phyloP scores from a whole-genome alignment of 1,140 invertebrate genomes.

The Gryllus bimaculatus region DNA sequence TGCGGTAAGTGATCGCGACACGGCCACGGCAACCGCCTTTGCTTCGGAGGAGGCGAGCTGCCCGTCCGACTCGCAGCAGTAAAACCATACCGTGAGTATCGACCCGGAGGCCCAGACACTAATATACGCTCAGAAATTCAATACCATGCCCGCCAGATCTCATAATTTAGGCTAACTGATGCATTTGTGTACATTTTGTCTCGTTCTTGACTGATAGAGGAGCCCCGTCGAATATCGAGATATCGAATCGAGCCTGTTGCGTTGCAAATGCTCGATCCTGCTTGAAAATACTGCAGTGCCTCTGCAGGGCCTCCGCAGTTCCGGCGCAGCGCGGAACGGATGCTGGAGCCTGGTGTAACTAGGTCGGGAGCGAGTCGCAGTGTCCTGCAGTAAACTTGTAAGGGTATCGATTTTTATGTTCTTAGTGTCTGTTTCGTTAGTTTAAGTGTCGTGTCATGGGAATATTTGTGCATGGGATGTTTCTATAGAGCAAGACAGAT shows the following conservation, averaged over 20 bases:
- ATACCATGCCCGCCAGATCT: background rate
- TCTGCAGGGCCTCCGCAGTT: background rate
- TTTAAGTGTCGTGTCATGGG: slow-evolving; percentile 62
- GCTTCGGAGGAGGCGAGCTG: background rate
- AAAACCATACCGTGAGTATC: background rate
- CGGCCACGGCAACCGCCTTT: no score
- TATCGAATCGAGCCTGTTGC: background rate
- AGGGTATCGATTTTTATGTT: slow-evolving; percentile 64
- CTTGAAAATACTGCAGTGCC: background rate
- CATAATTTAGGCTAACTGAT: background rate
- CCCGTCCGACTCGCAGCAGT: background rate
- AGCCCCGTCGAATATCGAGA: background rate
- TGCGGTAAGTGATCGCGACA: background rate
- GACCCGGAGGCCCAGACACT: background rate
- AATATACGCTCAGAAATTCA: background rate
- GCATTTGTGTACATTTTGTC: background rate
- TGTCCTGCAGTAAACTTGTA: slow-evolving; percentile 28
- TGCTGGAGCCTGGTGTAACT: background rate
- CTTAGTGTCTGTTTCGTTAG: slow-evolving; percentile 53
- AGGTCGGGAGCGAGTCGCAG: background rate
- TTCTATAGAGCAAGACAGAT: slow-evolving; percentile 50
- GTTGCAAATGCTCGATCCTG: background rate
- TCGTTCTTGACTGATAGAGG: background rate
- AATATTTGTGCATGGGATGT: slow-evolving; percentile 69
- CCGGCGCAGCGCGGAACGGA: background rate